Evolutionary conservation across 2,888 invertebrate genomes (phyloP), one percentile per base, ranked within the genome.

Genomic region (Dioctria rufipes): DNA sequence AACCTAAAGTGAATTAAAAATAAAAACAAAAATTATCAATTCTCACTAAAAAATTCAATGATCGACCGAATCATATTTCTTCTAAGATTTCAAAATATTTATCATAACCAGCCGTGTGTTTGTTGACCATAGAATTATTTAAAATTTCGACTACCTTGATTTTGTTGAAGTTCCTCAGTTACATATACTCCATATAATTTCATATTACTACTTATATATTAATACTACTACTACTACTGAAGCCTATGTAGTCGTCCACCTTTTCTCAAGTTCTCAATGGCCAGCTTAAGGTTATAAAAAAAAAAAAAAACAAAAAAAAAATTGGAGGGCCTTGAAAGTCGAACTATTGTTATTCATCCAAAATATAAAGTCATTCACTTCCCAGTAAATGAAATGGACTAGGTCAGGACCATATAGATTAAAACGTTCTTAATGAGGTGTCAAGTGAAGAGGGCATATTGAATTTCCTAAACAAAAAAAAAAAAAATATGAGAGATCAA

Each of bases 341-440:
- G 51, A 69, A 5, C 25, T 69, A n/a, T 37, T 69, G 69, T 42
- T 54, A 49, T 25, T 25, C 25, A 51, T 25, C 39, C 25, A 69
- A 39, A 25, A 25, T 2, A 25, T 39, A 39, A 51, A 69, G 51
- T 69, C 73, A 73, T 73, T 73, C 42, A 73, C 54, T 42, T n/a
- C 25, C 2, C 39, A 46, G 8, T 25, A 39, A 25, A 25, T 2
- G 73, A 54, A 58, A 58, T 73, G 73, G 13, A 73, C 73, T 73
- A 73, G 73, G 73, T 73, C 73, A 73, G 73, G 73, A 58, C 54
- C 54, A 46, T 25, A 25, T 25, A 25, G 4, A 67, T 67, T 69
- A 37, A 54, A 42, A 39, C 54, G 54, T 54, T 54, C 54, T 54
- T 54, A n/a, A 54, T n/a, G 49, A 11, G 43, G 60, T 42, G 60